phyloP scores from a whole-genome alignment of 2,888 invertebrate genomes.

The Drosophila paranaensis region DNA sequence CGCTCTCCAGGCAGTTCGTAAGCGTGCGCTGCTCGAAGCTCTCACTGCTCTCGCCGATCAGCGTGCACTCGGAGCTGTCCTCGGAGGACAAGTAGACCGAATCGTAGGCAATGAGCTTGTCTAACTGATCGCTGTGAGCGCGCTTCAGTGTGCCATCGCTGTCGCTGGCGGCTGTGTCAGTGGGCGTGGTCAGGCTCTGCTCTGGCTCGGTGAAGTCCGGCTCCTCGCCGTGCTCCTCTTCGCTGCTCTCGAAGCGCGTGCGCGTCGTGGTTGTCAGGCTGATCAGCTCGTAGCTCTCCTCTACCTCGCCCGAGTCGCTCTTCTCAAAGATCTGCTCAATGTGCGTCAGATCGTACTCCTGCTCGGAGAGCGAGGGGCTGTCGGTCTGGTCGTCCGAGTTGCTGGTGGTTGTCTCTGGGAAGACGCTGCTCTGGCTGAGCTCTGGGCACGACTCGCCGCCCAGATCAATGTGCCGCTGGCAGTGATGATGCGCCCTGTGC shows the following conservation, averaged over 20 bases:
- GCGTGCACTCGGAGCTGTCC: slow-evolving; percentile 83
- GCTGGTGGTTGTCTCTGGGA: slow-evolving; percentile 84
- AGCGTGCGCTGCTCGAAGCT: slow-evolving; percentile 37
- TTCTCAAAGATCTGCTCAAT: slow-evolving; percentile 82
- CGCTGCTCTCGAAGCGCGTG: slow-evolving; percentile 77
- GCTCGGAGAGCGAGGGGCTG: slow-evolving; percentile 82
- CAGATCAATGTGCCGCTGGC: slow-evolving; percentile 47
- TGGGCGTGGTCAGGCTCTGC: slow-evolving; percentile 28
- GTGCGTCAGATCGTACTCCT: slow-evolving; percentile 82
- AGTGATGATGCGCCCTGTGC: slow-evolving; percentile 37
- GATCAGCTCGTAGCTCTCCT: slow-evolving; percentile 81
- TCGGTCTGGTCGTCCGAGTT: slow-evolving; percentile 84
- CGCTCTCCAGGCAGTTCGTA: slow-evolving; percentile 52
- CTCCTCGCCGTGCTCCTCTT: slow-evolving; percentile 19
- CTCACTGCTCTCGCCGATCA: slow-evolving; percentile 76
- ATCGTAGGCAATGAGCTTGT: slow-evolving; percentile 84
- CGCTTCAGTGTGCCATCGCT: slow-evolving; percentile 69
- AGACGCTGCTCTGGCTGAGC: slow-evolving; percentile 83
- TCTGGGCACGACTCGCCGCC: slow-evolving; percentile 82
- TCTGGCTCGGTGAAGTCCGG: slow-evolving; percentile 6
- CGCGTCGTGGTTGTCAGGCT: slow-evolving; percentile 80
- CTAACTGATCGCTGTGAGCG: slow-evolving; percentile 62
- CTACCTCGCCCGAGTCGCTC: slow-evolving; percentile 43
- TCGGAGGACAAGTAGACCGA: slow-evolving; percentile 85
- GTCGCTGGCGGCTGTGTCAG: slow-evolving; percentile 46